Base-by-base conservation (phyloP, 2,113 vertebrate genomes). In the Pluvianellus socialis region DNA sequence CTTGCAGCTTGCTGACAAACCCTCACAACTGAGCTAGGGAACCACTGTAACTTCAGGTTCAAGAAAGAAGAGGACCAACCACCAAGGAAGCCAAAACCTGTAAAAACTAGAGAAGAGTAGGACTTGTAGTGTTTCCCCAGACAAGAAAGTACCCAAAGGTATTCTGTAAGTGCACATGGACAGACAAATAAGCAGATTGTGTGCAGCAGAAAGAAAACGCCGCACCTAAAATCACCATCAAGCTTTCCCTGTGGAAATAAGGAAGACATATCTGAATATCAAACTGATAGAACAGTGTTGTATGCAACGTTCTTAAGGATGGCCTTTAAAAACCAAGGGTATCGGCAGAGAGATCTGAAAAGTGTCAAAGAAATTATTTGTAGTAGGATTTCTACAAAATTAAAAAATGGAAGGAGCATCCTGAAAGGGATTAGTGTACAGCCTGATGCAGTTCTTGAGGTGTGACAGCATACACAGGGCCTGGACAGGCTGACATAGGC, bases 401-500 rank as follows among this genome's bases (percentile, higher is more conserved):
- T 8, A 8, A 40, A 63, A 70, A 61, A 38, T 6, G 9, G 33
- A 50, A 74, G 33, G 38, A 53, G 30, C 14, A 35, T 55, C 32
- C n/a, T 45, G 26, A 89, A 56, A 40, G 14, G 19, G 10, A 11
- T 40, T 28, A 10, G 13, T 30, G 23, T 61, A 42, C 13, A 62
- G 59, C 59, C 55, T 44, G n/a, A 22, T 26, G 3, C 2, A n/a
- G 7, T 63, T 72, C 9, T 42, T 50, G n/a, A 23, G n/a, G 5
- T 27, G 9, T 28, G 38, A 50, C 19, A 45, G 16, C 33, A 49
- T 33, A 40, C 3, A 6, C 6, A 8, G 12, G 8, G 2, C 30
- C 68, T 24, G 58, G 40, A 15, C 20, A 40, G n/a, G 15, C 42
- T 50, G n/a, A 42, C 2, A 0, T 10, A 9, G 35, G 45, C 0